A percentile compares a stretch with the other conserved stretches of the same genome.
These are phyloP conservation scores for Nebria ingens DNA, from an alignment of 1,140 invertebrate species.

Conservation along the genomic window DNA sequence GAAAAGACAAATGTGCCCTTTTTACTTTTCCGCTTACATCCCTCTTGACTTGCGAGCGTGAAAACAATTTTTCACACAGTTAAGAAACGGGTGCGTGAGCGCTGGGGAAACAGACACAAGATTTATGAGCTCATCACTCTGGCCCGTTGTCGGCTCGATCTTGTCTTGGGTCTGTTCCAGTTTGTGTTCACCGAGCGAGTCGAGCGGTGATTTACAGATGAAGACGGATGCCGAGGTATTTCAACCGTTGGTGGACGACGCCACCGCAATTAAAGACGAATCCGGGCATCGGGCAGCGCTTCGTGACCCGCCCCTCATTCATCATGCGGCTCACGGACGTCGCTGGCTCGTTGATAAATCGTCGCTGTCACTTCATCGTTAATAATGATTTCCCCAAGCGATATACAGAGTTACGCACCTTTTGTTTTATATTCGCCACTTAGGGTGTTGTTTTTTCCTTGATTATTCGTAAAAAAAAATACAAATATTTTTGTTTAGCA, in stretches of 20 bases:
- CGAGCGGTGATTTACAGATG: conserved; percentile 6
- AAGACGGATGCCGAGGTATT: neutral
- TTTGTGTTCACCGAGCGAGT: neutral
- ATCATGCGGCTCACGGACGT: neutral
- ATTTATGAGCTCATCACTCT: neutral
- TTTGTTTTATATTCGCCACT: too few relatives aligned
- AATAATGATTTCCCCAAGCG: conserved; percentile 8
- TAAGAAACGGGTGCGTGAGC: neutral
- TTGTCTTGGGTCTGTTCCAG: neutral
- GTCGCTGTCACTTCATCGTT: neutral
- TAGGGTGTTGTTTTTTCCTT: too few relatives aligned
- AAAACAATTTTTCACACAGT: neutral
- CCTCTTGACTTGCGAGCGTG: conserved; percentile 2
- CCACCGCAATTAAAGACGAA: neutral
- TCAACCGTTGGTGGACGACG: neutral
- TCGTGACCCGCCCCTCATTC: neutral
- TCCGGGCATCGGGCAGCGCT: too few relatives aligned
- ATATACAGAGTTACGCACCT: too few relatives aligned
- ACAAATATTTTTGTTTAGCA: too few relatives aligned
- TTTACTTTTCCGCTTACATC: conserved; percentile 9
- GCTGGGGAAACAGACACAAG: neutral
- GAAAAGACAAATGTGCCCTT: neutral
- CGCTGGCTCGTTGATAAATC: conserved; percentile 3
- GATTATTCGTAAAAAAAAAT: too few relatives aligned
- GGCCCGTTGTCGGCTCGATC: neutral